phyloP scores from a whole-genome alignment of 2,888 invertebrate genomes.

The Nomada goodeniana region DNA sequence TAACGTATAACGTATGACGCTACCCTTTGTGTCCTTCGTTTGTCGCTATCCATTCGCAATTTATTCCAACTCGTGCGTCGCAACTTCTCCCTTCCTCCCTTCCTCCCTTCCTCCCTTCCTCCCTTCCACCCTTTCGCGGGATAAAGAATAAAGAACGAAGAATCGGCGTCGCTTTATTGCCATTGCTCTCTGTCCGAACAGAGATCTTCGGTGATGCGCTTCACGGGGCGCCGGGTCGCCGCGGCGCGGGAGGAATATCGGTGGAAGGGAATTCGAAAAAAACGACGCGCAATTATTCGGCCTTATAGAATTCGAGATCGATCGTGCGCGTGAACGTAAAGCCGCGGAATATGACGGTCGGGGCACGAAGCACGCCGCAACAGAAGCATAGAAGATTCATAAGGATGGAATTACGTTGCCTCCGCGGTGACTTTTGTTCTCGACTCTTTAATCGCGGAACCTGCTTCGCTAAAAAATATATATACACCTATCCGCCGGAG shows the following conservation, averaged over 20 bases:
- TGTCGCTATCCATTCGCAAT: constrained; percentile 15
- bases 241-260: constrained; percentile 8
- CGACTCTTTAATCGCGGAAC: constrained; percentile 66
- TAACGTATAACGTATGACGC: too few relatives aligned
- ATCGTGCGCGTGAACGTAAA: constrained; percentile 30
- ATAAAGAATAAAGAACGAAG: neutral
- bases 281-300: constrained; percentile 42
- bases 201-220: neutral
- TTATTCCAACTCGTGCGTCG: constrained; percentile 11
- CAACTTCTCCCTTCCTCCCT: neutral
- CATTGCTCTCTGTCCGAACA: neutral
- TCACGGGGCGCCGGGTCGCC: neutral
- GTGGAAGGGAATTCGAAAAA: constrained; percentile 42
- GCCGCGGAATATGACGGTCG: constrained; percentile 33
- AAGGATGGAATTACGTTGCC: constrained; percentile 66
- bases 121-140: neutral
- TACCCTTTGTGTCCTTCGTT: constrained; percentile 29
- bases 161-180: constrained; percentile 1
- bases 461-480: constrained; percentile 63
- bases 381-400: constrained; percentile 64
- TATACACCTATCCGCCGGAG: constrained; percentile 45
- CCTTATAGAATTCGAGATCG: constrained; percentile 60
- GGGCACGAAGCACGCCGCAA: constrained; percentile 49
- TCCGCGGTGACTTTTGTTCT: constrained; percentile 66
- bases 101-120: neutral